Evolutionary conservation across 2,113 vertebrate genomes (phyloP).

Genomic region (Gobiocypris rarus): DNA sequence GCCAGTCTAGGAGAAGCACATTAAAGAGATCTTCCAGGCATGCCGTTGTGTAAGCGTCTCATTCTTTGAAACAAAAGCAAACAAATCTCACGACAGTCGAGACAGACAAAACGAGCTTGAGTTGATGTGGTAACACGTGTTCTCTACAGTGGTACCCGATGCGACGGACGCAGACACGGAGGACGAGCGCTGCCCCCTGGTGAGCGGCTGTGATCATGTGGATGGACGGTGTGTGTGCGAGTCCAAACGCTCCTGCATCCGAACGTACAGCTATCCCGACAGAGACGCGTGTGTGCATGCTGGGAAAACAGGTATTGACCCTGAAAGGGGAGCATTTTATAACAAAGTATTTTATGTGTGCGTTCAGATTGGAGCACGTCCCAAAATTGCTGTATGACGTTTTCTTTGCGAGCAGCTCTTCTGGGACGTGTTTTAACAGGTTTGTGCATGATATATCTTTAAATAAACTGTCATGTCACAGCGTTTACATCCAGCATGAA

Average conservation of each 20-base stretch:
- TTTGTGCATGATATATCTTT: background rate
- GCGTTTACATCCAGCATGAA: background rate
- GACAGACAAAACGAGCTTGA: background rate
- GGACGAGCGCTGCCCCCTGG: slow-evolving; percentile 74
- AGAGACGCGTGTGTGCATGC: slow-evolving; percentile 71
- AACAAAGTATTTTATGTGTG: no score
- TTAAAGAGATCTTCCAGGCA: no score
- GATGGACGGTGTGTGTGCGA: slow-evolving; percentile 74
- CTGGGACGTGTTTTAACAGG: background rate
- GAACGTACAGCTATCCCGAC: slow-evolving; percentile 71
- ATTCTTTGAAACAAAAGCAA: background rate
- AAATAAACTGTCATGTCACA: background rate
- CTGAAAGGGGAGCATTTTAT: background rate
- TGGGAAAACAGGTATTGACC: slow-evolving; percentile 70
- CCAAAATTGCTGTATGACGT: background rate
- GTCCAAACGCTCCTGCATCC: slow-evolving; percentile 72
- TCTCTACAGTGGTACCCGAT: slow-evolving; percentile 65
- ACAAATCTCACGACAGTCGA: slow-evolving; percentile 27
- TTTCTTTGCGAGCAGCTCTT: background rate
- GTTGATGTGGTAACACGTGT: slow-evolving; percentile 3
- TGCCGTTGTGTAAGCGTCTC: no score
- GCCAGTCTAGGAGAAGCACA: no score
- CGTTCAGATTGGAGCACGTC: background rate
- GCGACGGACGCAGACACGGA: slow-evolving; percentile 69
- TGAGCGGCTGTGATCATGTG: slow-evolving; percentile 73